These are phyloP conservation scores for Chrysolina haemoptera DNA, from an alignment of 2,888 invertebrate genomes.

Conservation along the genomic window DNA sequence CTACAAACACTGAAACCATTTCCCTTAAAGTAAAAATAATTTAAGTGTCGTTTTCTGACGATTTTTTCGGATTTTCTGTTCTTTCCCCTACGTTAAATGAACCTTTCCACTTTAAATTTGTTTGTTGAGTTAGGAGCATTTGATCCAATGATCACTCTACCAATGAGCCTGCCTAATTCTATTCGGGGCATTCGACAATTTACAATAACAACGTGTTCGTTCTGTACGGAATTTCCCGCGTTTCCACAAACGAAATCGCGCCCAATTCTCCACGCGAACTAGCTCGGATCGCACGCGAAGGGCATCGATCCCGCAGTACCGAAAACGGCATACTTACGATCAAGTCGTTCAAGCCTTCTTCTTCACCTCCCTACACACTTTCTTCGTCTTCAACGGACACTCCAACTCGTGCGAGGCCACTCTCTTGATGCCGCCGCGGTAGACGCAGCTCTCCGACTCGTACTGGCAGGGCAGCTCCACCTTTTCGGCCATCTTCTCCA, in stretches of 20 bases:
- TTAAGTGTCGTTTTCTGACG: too few relatives aligned
- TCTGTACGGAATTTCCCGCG: too few relatives aligned
- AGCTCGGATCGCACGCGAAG: not conserved
- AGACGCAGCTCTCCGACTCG: constrained; percentile 36
- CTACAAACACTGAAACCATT: too few relatives aligned
- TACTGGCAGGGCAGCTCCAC: constrained; percentile 43
- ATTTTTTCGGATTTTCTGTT: too few relatives aligned
- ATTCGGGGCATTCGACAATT: too few relatives aligned
- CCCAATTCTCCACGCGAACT: not conserved
- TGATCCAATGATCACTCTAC: too few relatives aligned
- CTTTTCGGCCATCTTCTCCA: constrained; percentile 42
- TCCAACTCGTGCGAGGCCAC: constrained; percentile 40
- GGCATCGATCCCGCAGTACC: not conserved
- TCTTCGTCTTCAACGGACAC: constrained; percentile 42
- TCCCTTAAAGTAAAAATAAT: too few relatives aligned
- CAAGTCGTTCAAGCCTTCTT: constrained; percentile 14
- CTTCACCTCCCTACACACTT: constrained; percentile 26
- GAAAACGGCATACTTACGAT: constrained; percentile 12
- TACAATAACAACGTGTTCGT: too few relatives aligned
- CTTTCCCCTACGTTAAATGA: too few relatives aligned
- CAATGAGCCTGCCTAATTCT: too few relatives aligned
- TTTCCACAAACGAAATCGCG: not conserved
- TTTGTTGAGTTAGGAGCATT: too few relatives aligned
- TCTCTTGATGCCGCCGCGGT: constrained; percentile 41
- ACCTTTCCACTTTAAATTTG: too few relatives aligned